These are phyloP conservation scores for Phengaris arion DNA, from an alignment of 2,888 invertebrate genomes.

Conservation along the genomic window DNA sequence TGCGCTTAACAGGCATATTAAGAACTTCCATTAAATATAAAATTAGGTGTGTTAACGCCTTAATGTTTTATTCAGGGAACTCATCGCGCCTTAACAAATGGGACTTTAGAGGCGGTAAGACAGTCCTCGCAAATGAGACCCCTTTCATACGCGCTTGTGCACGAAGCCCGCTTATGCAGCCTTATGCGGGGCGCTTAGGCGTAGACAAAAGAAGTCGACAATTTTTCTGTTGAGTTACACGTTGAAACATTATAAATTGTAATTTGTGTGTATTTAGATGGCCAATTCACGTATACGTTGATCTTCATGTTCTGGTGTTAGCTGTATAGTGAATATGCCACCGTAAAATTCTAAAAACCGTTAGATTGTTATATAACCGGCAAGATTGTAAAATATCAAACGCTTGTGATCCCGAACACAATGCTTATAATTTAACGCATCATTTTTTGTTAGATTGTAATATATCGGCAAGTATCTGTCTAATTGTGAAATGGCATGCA, in stretches of 20 bases:
- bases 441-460: too few species aligned
- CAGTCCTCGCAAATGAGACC: constrained; percentile 62
- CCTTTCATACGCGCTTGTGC: constrained; percentile 52
- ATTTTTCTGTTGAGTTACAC: not conserved
- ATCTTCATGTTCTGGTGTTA: too few species aligned
- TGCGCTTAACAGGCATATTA: not conserved
- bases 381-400: too few species aligned
- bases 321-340: too few species aligned
- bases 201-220: constrained; percentile 11
- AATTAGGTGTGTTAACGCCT: constrained; percentile 1
- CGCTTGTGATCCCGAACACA: too few species aligned
- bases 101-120: constrained; percentile 51
- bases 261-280: not conserved
- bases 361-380: too few species aligned
- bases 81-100: constrained; percentile 61
- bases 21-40: not conserved
- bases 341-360: too few species aligned
- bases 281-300: too few species aligned
- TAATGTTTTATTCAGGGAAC: constrained; percentile 44
- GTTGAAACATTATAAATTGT: not conserved
- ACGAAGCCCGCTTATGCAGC: not conserved
- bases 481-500: too few species aligned
- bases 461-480: too few species aligned
- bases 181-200: constrained; percentile 7
- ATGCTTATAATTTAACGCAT: too few species aligned